phyloP scores from a whole-genome alignment of 2,888 invertebrate species.

The Drosophila stalkeri region DNA sequence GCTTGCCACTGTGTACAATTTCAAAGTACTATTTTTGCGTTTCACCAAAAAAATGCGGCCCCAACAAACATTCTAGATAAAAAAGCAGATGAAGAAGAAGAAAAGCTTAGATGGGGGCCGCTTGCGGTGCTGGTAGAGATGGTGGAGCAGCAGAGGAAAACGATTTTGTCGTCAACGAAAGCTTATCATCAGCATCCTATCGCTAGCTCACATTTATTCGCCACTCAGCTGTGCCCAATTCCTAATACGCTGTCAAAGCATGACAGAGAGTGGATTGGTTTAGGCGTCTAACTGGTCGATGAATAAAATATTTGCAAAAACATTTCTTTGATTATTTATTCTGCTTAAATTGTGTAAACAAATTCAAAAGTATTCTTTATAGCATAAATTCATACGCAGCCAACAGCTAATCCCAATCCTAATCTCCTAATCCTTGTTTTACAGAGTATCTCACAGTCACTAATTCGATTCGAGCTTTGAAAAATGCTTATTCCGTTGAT shows the following conservation, averaged over 20 bases:
- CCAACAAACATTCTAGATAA: constrained; percentile 57
- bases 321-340: not conserved
- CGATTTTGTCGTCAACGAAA: constrained; percentile 57
- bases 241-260: not conserved
- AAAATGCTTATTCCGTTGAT: constrained; percentile 47
- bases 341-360: not conserved
- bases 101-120: constrained; percentile 46
- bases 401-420: not conserved
- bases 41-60: constrained; percentile 57
- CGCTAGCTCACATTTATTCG: constrained; percentile 33
- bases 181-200: constrained; percentile 74
- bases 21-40: constrained; percentile 52
- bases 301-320: not conserved
- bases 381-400: too few relatives aligned
- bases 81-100: constrained; percentile 36
- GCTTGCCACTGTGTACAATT: constrained; percentile 69
- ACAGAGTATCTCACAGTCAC: not conserved
- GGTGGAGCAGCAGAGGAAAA: constrained; percentile 45
- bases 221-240: not conserved
- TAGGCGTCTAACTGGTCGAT: not conserved
- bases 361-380: too few relatives aligned
- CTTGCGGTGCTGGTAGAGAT: not conserved
- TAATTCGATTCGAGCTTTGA: not conserved
- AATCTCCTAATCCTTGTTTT: not conserved
- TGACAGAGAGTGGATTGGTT: not conserved